Percentiles rank a stretch among this genome's conserved stretches.
Evolutionary conservation across 1,140 invertebrate species (phyloP).

Genomic region (Drosophila sulfurigaster): DNA sequence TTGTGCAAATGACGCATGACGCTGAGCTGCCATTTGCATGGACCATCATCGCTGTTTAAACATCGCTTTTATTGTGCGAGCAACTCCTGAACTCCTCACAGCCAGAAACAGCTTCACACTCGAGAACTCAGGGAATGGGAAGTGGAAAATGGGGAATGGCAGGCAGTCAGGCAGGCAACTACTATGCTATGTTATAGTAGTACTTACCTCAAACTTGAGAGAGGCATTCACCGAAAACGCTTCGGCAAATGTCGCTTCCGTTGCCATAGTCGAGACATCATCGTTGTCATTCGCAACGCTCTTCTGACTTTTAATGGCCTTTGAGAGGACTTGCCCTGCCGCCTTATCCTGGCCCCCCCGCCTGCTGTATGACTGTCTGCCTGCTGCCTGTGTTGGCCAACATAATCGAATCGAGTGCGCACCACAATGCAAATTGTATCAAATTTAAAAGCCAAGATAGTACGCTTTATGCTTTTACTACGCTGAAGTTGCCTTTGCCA

Average conservation of each 20-base stretch:
- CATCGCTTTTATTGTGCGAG: constrained; percentile 46
- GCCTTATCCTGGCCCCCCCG: constrained; percentile 26
- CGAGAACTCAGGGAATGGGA: background rate
- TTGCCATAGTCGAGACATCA: constrained; percentile 28
- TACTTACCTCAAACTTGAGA: constrained; percentile 17
- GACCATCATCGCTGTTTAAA: constrained; percentile 54
- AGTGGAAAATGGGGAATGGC: no score
- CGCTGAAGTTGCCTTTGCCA: background rate
- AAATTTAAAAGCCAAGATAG: constrained; percentile 25
- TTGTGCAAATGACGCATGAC: constrained; percentile 67
- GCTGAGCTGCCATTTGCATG: constrained; percentile 65
- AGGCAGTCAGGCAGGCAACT: background rate
- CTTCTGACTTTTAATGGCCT: constrained; percentile 39
- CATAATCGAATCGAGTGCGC: constrained; percentile 60
- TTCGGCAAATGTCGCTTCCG: constrained; percentile 36
- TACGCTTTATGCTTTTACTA: background rate
- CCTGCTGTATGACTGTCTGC: no score
- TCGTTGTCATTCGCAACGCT: constrained; percentile 42
- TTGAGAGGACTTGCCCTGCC: constrained; percentile 20
- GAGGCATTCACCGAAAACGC: constrained; percentile 13
- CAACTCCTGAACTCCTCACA: background rate
- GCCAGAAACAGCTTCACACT: background rate
- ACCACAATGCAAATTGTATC: constrained; percentile 53
- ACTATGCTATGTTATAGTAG: background rate
- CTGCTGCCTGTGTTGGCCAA: constrained; percentile 25